Evolutionary conservation across 2,888 invertebrate genomes (phyloP).

Genomic region (Galeopsomyia nigrocyanea): DNA sequence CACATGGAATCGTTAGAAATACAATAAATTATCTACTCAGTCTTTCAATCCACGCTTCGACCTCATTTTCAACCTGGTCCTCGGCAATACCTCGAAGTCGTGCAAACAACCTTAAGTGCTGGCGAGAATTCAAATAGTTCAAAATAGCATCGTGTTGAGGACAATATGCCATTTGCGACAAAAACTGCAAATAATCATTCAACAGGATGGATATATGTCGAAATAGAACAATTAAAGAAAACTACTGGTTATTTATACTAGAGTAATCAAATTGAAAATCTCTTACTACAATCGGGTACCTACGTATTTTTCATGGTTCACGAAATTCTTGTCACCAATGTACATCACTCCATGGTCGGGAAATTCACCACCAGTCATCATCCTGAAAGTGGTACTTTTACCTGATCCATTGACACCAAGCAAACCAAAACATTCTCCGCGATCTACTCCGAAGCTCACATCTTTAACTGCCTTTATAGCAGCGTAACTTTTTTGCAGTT

Average conservation of each 20-base stretch:
- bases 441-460: conserved; percentile 77
- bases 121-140: conserved; percentile 80
- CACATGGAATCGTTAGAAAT: no score
- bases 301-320: conserved; percentile 54
- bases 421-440: conserved; percentile 85
- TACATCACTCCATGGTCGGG: conserved; percentile 61
- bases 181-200: conserved; percentile 71
- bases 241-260: no score
- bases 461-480: conserved; percentile 84
- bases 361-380: conserved; percentile 86
- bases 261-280: no score
- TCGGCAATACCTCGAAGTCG: conserved; percentile 77
- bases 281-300: no score
- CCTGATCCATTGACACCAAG: conserved; percentile 90
- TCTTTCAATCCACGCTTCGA: conserved; percentile 73
- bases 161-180: conserved; percentile 86
- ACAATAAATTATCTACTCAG: conserved; percentile 67
- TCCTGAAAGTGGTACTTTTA: conserved; percentile 90
- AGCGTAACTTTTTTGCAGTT: conserved; percentile 83
- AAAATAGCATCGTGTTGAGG: conserved; percentile 90
- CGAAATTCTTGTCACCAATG: conserved; percentile 57
- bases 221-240: no score
- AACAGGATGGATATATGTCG: no score
- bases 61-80: conserved; percentile 68
- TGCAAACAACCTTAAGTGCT: conserved; percentile 81